These are phyloP conservation scores for Gallinago undulata DNA, from an alignment of 2,113 vertebrate species.

Conservation along the genomic window DNA sequence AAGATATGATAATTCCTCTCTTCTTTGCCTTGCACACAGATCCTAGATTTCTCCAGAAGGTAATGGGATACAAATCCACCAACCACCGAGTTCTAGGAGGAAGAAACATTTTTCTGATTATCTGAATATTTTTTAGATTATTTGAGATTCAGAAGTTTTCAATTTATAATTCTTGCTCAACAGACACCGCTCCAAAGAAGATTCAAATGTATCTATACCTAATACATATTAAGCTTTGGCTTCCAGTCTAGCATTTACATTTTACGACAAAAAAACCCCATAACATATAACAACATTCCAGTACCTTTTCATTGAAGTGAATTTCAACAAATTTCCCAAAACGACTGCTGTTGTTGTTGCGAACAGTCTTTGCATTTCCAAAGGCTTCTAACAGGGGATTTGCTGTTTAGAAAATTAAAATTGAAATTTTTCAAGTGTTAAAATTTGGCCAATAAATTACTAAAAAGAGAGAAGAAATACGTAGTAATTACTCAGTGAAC, in stretches of 20 bases:
- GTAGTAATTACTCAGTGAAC: neutral
- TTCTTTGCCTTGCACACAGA: slow-evolving; percentile 92
- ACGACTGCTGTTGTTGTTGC: slow-evolving; percentile 98
- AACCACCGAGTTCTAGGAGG: slow-evolving; percentile 87
- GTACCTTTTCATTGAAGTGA: slow-evolving; percentile 96
- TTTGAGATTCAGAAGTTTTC: neutral
- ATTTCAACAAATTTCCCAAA: slow-evolving; percentile 99
- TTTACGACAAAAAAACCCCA: neutral
- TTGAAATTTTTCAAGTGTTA: neutral
- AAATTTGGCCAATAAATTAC: neutral
- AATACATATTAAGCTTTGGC: neutral
- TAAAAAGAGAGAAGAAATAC: neutral
- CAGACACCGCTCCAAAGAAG: neutral
- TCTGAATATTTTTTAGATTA: neutral
- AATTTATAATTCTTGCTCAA: neutral
- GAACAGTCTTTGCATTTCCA: slow-evolving; percentile 96
- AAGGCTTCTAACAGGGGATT: slow-evolving; percentile 96
- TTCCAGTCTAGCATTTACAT: neutral
- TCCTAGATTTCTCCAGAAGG: slow-evolving; percentile 97
- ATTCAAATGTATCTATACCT: neutral
- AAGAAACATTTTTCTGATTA: slow-evolving; percentile 40
- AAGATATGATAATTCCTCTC: slow-evolving; percentile 99
- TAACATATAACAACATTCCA: neutral
- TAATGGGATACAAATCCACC: slow-evolving; percentile 98
- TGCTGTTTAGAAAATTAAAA: slow-evolving; percentile 74